Percentiles rank a stretch among this genome's conserved stretches.
phyloP scores from a whole-genome alignment of 2,113 vertebrate genomes.

The Erpornis zantholeuca region DNA sequence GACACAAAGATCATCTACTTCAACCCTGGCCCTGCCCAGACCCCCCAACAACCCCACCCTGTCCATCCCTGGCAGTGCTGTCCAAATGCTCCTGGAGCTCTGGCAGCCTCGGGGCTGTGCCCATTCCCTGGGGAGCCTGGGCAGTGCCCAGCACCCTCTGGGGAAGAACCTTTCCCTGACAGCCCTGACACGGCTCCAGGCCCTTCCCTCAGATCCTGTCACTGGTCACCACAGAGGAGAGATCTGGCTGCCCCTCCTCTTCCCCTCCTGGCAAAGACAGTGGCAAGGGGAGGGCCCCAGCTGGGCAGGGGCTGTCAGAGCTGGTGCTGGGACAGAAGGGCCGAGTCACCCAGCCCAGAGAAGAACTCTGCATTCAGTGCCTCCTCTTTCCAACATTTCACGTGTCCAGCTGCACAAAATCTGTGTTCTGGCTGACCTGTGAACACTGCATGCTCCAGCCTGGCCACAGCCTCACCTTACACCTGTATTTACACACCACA shows the following conservation, averaged over 20 bases:
- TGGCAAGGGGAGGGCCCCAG: not conserved
- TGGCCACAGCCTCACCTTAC: not conserved
- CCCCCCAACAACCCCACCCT: not conserved
- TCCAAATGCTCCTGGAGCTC: not conserved
- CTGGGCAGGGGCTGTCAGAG: not conserved
- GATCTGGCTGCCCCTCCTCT: not conserved
- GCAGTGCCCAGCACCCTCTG: not conserved
- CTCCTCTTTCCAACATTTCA: not conserved
- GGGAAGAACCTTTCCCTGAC: not conserved
- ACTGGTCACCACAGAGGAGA: not conserved
- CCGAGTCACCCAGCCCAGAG: not conserved
- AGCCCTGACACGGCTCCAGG: not conserved
- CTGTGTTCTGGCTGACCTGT: not conserved
- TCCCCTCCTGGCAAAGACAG: not conserved
- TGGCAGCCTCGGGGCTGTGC: fast-evolving
- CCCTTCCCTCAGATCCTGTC: not conserved
- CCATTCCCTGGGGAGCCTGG: not conserved
- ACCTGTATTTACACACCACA: not conserved
- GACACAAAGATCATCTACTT: not conserved
- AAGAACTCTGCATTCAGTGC: not conserved
- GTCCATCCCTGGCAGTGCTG: fast-evolving
- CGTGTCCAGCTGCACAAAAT: fast-evolving
- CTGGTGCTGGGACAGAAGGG: not conserved
- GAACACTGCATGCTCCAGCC: not conserved
- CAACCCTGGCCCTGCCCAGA: not conserved